Conservation (phyloP, 2,797 vertebrate species). For the Sternarchorhynchus goeldii region DNA sequence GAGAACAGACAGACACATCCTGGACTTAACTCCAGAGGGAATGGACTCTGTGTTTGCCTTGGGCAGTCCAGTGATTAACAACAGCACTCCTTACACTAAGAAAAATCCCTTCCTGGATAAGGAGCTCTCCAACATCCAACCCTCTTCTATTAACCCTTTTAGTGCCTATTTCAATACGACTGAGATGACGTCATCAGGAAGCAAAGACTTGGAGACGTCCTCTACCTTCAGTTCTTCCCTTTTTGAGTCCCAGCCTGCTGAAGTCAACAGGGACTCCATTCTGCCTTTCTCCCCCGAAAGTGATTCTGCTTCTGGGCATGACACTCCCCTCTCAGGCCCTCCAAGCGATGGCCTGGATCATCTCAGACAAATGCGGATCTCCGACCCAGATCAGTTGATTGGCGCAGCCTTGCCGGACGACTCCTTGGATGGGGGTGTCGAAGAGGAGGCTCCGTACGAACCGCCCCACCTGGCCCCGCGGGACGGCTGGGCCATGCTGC, state of each 20-base stretch:
- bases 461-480: constrained; percentile 67
- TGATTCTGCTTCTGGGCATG: constrained; percentile 70
- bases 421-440: constrained; percentile 62
- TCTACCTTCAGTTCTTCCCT: constrained; percentile 62
- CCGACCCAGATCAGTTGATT: constrained; percentile 73
- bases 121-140: constrained; percentile 79
- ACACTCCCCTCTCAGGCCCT: constrained; percentile 61
- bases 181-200: constrained; percentile 51
- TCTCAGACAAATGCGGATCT: constrained; percentile 78
- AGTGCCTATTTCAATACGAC: constrained; percentile 81
- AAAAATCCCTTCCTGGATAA: constrained; percentile 87
- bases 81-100: constrained; percentile 70
- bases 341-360: constrained; percentile 76
- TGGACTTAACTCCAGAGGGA: constrained; percentile 77
- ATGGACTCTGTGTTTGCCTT: constrained; percentile 74
- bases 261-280: constrained; percentile 77
- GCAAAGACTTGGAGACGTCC: constrained; percentile 23
- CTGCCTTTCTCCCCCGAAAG: constrained; percentile 71
- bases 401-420: constrained; percentile 74
- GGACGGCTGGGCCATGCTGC: constrained; percentile 88
- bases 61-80: constrained; percentile 68
- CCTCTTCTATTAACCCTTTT: constrained; percentile 88
- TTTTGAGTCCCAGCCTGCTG: constrained; percentile 57
- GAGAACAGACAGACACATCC: constrained; percentile 69
- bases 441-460: constrained; percentile 55